A percentile compares a stretch with the other conserved stretches of the same genome.
These are phyloP conservation scores for Platyrinchus mystaceus DNA, from an alignment of 2,797 vertebrate genomes.

Conservation along the genomic window DNA sequence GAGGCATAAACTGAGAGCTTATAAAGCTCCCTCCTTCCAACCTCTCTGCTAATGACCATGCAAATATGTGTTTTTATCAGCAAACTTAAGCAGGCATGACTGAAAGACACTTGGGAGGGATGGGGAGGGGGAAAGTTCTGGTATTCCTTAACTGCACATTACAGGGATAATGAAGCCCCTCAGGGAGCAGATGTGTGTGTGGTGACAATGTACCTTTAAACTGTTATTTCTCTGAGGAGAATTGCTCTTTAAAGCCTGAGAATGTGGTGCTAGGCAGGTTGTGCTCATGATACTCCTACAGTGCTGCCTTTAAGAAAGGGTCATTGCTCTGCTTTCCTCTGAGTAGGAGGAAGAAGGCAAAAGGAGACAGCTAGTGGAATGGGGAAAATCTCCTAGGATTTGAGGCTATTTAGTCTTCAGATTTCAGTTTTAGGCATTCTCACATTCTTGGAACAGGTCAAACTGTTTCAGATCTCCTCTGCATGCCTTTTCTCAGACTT, in stretches of 20 bases:
- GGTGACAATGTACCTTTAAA: slow-evolving; percentile 49
- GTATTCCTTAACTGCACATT: neutral
- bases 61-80: slow-evolving; percentile 48
- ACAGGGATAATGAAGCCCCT: slow-evolving; percentile 32
- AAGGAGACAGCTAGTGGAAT: neutral
- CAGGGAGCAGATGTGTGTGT: slow-evolving; percentile 2
- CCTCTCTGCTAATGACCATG: slow-evolving; percentile 19
- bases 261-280: neutral
- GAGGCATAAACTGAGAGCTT: slow-evolving; percentile 2
- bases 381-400: neutral
- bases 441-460: neutral
- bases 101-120: slow-evolving; percentile 5
- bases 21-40: neutral
- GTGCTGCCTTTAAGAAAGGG: neutral
- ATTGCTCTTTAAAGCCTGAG: neutral
- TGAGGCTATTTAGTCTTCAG: neutral
- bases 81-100: slow-evolving; percentile 45
- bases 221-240: slow-evolving; percentile 6
- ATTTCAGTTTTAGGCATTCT: neutral
- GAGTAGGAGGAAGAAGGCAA: neutral
- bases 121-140: neutral
- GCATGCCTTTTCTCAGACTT: neutral
- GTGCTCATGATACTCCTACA: neutral
- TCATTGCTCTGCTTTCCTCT: neutral
- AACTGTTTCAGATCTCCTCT: neutral